Percentiles rank a stretch among this genome's conserved stretches.
Evolutionary conservation across 92 coral and sea anemone species (phyloP).

Genomic region (Chrysogorgia sp.): DNA sequence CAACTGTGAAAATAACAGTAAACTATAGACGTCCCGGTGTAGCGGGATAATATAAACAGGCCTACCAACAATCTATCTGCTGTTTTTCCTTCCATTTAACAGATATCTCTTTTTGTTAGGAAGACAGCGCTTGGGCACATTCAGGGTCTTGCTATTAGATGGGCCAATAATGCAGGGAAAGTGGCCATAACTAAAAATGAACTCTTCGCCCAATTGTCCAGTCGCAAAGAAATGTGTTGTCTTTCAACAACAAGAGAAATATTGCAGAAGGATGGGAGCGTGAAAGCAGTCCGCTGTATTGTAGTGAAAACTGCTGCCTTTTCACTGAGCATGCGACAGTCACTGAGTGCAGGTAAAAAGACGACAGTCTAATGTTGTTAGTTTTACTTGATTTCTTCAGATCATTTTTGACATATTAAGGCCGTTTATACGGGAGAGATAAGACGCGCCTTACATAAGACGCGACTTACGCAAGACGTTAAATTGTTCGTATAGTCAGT

Average conservation of each 20-base stretch:
- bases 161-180: background rate
- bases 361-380: too few relatives aligned
- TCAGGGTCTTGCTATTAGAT: conserved; percentile 11
- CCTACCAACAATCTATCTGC: too few relatives aligned
- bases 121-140: conserved; percentile 9
- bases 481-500: too few relatives aligned
- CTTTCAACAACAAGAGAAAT: background rate
- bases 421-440: too few relatives aligned
- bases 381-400: too few relatives aligned
- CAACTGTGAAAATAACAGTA: too few relatives aligned
- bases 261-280: background rate
- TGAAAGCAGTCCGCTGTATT: background rate
- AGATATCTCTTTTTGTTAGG: background rate
- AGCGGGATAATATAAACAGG: too few relatives aligned
- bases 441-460: too few relatives aligned
- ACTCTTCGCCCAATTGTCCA: background rate
- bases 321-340: background rate
- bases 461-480: too few relatives aligned
- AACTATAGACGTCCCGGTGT: too few relatives aligned
- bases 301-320: background rate
- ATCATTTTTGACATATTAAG: too few relatives aligned
- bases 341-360: conserved; percentile 7
- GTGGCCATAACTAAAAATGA: background rate
- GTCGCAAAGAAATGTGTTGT: background rate
- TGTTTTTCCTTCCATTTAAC: background rate